phyloP scores from a whole-genome alignment of 2,888 invertebrate genomes.

The Clistopyga incitator region DNA sequence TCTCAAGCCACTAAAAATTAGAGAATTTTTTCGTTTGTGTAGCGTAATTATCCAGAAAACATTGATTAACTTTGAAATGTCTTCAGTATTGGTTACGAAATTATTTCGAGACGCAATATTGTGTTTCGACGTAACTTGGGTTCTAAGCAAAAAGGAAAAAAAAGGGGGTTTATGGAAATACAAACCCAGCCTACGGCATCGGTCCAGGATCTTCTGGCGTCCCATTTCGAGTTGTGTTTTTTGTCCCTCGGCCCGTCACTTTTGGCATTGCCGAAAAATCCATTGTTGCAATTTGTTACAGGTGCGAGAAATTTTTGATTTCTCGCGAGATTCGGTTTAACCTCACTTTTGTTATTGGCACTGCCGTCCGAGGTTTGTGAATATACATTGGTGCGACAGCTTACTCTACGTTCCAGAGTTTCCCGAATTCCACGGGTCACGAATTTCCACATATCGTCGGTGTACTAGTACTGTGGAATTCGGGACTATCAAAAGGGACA shows the following conservation, averaged over 20 bases:
- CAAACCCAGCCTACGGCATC: slow-evolving; percentile 81
- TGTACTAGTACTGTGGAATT: slow-evolving; percentile 16
- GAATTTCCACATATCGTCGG: slow-evolving; percentile 79
- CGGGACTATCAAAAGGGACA: not conserved
- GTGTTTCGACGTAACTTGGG: not conserved
- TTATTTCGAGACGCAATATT: not conserved
- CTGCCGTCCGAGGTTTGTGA: slow-evolving; percentile 76
- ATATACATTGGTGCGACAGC: slow-evolving; percentile 79
- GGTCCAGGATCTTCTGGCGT: slow-evolving; percentile 78
- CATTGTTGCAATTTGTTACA: slow-evolving; percentile 69
- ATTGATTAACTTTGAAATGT: not conserved
- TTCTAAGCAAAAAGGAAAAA: not conserved
- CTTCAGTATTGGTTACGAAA: not conserved
- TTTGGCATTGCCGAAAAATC: slow-evolving; percentile 73
- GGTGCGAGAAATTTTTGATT: slow-evolving; percentile 74
- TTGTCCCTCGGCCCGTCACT: slow-evolving; percentile 74
- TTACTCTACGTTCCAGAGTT: slow-evolving; percentile 76
- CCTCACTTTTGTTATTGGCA: slow-evolving; percentile 70
- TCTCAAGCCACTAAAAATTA: too few relatives aligned
- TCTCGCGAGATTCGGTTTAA: slow-evolving; percentile 69
- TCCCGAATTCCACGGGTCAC: slow-evolving; percentile 81
- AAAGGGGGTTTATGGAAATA: not conserved
- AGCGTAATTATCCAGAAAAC: too few relatives aligned
- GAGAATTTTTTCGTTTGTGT: too few relatives aligned
- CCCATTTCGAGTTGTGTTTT: slow-evolving; percentile 74